Base-by-base conservation (phyloP, 1,140 invertebrate genomes). In the Arctopsyche grandis region DNA sequence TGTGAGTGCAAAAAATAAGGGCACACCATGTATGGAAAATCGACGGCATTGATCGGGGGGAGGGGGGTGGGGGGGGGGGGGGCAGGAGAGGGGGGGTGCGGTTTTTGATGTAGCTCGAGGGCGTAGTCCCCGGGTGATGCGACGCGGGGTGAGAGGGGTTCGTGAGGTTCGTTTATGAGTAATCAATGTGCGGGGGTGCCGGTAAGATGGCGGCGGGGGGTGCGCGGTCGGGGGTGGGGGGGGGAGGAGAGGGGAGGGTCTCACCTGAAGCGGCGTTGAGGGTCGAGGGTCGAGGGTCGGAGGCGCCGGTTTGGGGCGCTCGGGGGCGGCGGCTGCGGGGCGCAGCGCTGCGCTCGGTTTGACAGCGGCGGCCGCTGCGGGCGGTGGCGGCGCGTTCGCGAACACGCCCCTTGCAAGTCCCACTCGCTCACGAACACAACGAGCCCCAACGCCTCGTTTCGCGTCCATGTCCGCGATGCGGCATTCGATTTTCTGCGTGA, bases 351-450 rank as follows among this genome's bases (percentile, higher is more conserved):
- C 10, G 46, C 43, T 21, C 66, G 66, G 26, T 66, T 66, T 74
- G 71, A 56, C 71, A 74, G 71, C 71, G 71, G 16, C 3, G 43
- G 16, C 38, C 69, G 14, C 69, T 44, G 3, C 69, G 69, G 38
- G 69, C 69, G 38, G 69, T 10, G 69, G 14, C 9, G 38, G 43
- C 29, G 16, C 29, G 69, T 16, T 44, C n/a, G 22, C 71, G 44
- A 14, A n/a, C 46, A 12, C 69, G n/a, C 69, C 4, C 22, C 48
- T 14, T 10, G 21, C 24, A 9, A 14, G 22, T 26, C 10, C 24
- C 12, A 9, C 63, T 9, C 9, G 63, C 24, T 66, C 63, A 22
- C 63, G 24, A 66, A n/a, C 63, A n/a, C 63, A 21, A 9, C 56
- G 9, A 5, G n/a, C 19, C 21, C 0, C 9, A 60, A 60, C 14